Evolutionary conservation across 2,888 invertebrate genomes (phyloP), one percentile per base, ranked within the genome.

Genomic region (Pristionchus maxplancki): DNA sequence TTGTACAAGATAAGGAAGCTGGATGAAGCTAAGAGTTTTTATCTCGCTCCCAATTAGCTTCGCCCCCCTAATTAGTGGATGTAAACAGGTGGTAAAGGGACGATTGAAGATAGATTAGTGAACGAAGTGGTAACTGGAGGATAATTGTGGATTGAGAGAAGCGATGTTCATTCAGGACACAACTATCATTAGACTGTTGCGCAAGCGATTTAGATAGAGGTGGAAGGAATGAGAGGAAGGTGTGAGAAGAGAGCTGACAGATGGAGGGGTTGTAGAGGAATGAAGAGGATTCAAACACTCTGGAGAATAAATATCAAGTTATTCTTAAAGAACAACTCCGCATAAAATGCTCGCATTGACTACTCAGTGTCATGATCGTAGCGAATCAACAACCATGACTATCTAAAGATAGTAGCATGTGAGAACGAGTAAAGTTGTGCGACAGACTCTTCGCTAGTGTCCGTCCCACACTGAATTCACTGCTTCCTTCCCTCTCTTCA

Each of bases 81-180:
- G 31, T 83, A 83, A 83, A 83, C 82, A 83, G 82, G 82, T 83
- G 82, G 82, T n/a, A 64, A 34, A 62, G 40, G 64, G 85, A 64
- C 58, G 50, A 37, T 62, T 24, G 44, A 28, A 28, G 64, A 34
- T 34, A 82, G 82, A 50, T 53, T 50, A 82, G 82, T n/a, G 81
- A 82, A 50, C 17, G n/a, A 58, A 82, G 50, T 53, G 50, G 53
- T 82, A 50, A 82, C 82, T 82, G 78, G 44, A 78, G 78, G 40
- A 40, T 78, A 78, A 78, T 78, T 78, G 78, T 44, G 24, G 44
- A 78, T 34, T 78, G 37, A 78, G 31, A 34, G 71, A 31, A 28
- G 31, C 50, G 48, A 48, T 48, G 64, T 40, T 40, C 17, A 67
- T 85, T 44, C 8, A 64, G 64, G 85, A 64, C 84, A 58, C 44